Evolutionary conservation across 2,113 vertebrate genomes (phyloP).

Genomic region (Amblyornis subalaris): DNA sequence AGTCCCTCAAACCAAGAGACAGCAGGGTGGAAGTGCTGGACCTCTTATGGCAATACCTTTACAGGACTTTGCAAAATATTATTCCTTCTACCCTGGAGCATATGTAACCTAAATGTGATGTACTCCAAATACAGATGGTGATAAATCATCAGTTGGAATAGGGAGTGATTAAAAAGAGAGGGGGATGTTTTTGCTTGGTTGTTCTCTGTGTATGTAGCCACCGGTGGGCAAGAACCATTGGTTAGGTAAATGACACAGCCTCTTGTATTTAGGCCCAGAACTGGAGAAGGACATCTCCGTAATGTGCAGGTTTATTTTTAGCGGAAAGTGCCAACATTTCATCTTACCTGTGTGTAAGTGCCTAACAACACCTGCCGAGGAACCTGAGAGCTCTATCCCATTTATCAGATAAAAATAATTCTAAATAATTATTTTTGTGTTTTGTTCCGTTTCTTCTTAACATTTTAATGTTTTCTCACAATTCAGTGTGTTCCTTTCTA

Average conservation of each 20-base stretch:
- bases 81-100: background rate
- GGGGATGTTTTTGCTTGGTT: background rate
- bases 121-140: background rate
- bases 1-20: background rate
- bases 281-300: background rate
- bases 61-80: background rate
- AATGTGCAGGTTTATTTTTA: background rate
- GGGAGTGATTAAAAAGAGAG: background rate
- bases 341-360: background rate
- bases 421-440: background rate
- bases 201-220: background rate
- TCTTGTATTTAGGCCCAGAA: background rate
- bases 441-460: background rate
- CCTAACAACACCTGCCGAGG: background rate
- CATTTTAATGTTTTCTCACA: constrained; percentile 10
- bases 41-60: background rate
- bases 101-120: background rate
- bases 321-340: background rate
- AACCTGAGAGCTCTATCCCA: background rate
- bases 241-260: background rate
- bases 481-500: constrained; percentile 55
- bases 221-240: background rate
- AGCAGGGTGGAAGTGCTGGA: background rate
- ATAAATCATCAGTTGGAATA: background rate
- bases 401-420: background rate